Percentiles rank a stretch among this genome's conserved stretches.
Conservation (phyloP, 2,888 invertebrate species). For the Tachystola acroxantha region DNA sequence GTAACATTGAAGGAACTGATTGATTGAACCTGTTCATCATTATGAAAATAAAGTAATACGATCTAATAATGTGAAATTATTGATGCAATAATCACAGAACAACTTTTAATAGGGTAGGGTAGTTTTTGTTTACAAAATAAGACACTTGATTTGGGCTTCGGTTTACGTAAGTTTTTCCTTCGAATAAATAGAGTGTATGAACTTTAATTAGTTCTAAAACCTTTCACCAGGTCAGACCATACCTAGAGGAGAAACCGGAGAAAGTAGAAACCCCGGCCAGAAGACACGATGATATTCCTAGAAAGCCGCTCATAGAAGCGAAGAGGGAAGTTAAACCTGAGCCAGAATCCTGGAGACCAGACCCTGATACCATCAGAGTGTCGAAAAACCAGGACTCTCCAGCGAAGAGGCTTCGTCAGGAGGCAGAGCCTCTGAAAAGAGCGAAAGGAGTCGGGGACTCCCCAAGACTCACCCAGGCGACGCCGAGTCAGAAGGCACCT, state of each 20-base stretch:
- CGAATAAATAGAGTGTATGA: no score
- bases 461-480: conserved; percentile 55
- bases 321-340: conserved; percentile 24
- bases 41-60: no score
- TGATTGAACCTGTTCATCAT: no score
- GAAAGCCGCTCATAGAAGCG: conserved; percentile 35
- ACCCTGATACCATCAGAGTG: conserved; percentile 63
- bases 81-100: no score
- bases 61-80: no score
- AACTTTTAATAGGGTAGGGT: no score
- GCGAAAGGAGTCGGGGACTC: conserved; percentile 63
- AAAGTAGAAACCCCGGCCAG: conserved; percentile 37
- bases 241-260: conserved; percentile 45
- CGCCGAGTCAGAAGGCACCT: conserved; percentile 28
- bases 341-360: conserved; percentile 51
- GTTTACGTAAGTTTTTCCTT: no score
- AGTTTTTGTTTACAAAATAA: no score
- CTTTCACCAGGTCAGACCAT: conserved; percentile 58
- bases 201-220: no score
- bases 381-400: conserved; percentile 61
- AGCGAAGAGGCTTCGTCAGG: conserved; percentile 61
- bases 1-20: no score
- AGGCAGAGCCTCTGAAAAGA: conserved; percentile 65
- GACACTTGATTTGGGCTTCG: no score
- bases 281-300: conserved; percentile 46